Evolutionary conservation across 2,113 vertebrate genomes (phyloP).

Genomic region (Girardinichthys multiradiatus): DNA sequence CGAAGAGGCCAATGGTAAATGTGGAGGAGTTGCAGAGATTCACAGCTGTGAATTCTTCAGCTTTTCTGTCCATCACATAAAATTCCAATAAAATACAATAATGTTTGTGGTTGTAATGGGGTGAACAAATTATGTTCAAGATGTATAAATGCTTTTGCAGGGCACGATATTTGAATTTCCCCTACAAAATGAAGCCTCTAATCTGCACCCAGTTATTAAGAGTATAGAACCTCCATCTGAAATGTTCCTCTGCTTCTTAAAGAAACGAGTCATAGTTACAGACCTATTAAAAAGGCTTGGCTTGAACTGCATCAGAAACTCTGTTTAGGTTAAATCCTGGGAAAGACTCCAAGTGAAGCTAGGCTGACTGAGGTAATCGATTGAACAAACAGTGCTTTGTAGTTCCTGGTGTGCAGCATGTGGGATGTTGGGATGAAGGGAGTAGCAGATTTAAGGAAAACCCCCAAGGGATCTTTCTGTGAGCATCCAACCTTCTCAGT

Average conservation of each 20-base stretch:
- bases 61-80: not conserved
- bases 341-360: conserved; percentile 40
- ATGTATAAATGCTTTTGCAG: too few species aligned
- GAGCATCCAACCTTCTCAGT: conserved; percentile 19
- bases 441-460: conserved; percentile 53
- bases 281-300: not conserved
- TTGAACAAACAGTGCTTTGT: conserved; percentile 62
- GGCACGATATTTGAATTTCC: too few species aligned
- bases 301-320: not conserved
- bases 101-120: not conserved
- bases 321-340: conserved; percentile 16
- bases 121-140: too few species aligned
- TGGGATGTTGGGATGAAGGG: conserved; percentile 56
- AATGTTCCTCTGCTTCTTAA: not conserved
- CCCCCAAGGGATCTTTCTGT: conserved; percentile 36
- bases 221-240: not conserved
- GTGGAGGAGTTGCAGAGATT: not conserved
- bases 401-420: conserved; percentile 39
- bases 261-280: not conserved
- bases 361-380: conserved; percentile 42
- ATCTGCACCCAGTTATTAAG: not conserved
- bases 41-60: not conserved
- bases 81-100: not conserved
- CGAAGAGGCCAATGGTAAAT: not conserved
- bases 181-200: too few species aligned